These are phyloP conservation scores for Siniperca scherzeri DNA, from an alignment of 2,797 vertebrate species.

Conservation along the genomic window DNA sequence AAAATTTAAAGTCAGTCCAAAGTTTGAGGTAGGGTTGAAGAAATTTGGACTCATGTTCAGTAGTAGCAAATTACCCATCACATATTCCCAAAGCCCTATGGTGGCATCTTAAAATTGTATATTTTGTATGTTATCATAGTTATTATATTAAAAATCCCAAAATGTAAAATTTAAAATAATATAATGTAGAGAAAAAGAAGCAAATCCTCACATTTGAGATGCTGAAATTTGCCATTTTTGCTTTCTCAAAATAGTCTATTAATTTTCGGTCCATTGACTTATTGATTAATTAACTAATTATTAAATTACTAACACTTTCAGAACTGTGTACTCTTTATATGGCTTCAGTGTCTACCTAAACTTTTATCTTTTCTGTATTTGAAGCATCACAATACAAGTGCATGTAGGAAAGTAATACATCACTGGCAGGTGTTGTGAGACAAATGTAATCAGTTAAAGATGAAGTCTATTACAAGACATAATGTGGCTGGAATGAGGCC, in stretches of 20 bases:
- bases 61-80: neutral
- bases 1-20: neutral
- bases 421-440: constrained; percentile 33
- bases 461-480: constrained; percentile 58
- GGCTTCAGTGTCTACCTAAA: constrained; percentile 2
- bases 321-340: neutral
- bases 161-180: neutral
- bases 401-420: constrained; percentile 23
- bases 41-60: neutral
- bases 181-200: neutral
- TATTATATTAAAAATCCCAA: neutral
- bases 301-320: neutral
- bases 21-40: too few species aligned
- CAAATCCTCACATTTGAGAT: neutral
- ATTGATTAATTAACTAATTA: neutral
- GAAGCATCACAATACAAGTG: neutral
- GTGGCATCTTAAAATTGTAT: neutral
- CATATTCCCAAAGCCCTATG: neutral
- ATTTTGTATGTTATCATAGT: neutral
- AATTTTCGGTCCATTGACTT: neutral
- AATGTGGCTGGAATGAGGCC: constrained; percentile 50
- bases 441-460: constrained; percentile 59
- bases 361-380: neutral
- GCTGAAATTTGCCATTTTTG: neutral
- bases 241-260: neutral